Evolutionary conservation across 2,888 invertebrate species (phyloP), one percentile per base, ranked within the genome.

Genomic region (Chromoteleia sp.): DNA sequence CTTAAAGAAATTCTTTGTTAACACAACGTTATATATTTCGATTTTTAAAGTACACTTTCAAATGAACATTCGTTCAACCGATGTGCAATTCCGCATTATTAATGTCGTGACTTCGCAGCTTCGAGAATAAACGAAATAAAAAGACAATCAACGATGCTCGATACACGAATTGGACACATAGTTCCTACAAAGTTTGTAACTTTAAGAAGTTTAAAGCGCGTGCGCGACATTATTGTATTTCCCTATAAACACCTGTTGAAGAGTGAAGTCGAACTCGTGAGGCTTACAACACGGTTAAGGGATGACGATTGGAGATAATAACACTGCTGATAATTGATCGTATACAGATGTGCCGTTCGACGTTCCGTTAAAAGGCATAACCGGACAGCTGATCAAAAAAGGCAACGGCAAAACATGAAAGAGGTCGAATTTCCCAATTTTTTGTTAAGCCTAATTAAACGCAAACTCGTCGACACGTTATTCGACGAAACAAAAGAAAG

Each of bases 141-240:
- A 48, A 43, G 45, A 33, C 59, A 71, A 65, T 56, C 67, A 68
- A 17, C 54, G 73, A 63, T 56, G 36, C 50, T 52, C 65, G 33
- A 65, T 63, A 67, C 39, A 59, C 29, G 33, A 78, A 63, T 85
- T 83, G 81, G 76, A 85, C 83, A 81, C 83, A 85, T 84, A 81
- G 58, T 78, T 74, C 6, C 56, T 19, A 76, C 58, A 74, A 89
- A 89, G 85, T 90, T 89, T 86, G 85, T 86, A 87, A 87, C 86
- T 86, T 87, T 85, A 87, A 87, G 87, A 89, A 89, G 87, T 88
- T 88, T 43, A 79, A 73, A 76, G 89, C 91, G 91, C 91, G 85
- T 89, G 91, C 91, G 91, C 89, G 85, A 89, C 89, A 89, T 90
- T 91, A 92, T 91, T 91, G 91, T 92, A 91, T 91, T 91, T 91